A percentile compares a stretch with the other conserved stretches of the same genome.
phyloP scores from a whole-genome alignment of 2,797 vertebrate species.

The Poecilia velifera region DNA sequence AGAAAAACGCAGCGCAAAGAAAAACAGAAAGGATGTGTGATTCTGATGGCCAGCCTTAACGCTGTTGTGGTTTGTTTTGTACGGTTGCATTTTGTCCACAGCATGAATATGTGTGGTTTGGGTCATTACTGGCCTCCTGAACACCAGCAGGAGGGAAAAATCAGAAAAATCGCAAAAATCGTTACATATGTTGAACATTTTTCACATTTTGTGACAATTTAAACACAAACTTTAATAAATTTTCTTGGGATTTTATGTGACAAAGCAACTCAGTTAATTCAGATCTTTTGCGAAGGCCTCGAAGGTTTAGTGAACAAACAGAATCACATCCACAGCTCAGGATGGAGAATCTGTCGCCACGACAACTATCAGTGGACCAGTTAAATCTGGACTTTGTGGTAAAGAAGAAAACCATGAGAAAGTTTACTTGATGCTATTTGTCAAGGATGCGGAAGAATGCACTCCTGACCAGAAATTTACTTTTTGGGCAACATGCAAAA shows the following conservation, averaged over 20 bases:
- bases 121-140: constrained; percentile 27
- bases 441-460: not conserved
- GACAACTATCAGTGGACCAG: not conserved
- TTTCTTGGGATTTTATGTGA: not conserved
- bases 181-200: not conserved
- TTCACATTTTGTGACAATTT: not conserved
- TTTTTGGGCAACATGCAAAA: not conserved
- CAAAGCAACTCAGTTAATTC: not conserved
- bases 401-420: not conserved
- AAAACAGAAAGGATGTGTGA: constrained; percentile 4
- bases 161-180: not conserved
- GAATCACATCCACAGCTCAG: not conserved
- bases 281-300: not conserved
- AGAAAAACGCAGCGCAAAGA: constrained; percentile 18
- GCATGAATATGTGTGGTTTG: constrained; percentile 27
- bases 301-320: not conserved
- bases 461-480: not conserved
- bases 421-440: not conserved
- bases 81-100: too few relatives aligned
- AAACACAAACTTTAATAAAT: not conserved
- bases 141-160: constrained; percentile 10
- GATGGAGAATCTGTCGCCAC: not conserved
- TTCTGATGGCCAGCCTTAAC: constrained; percentile 4
- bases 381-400: not conserved
- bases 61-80: constrained; percentile 2